Conservation (phyloP, 2,888 invertebrate genomes). For the Peribatodes rhomboidaria region DNA sequence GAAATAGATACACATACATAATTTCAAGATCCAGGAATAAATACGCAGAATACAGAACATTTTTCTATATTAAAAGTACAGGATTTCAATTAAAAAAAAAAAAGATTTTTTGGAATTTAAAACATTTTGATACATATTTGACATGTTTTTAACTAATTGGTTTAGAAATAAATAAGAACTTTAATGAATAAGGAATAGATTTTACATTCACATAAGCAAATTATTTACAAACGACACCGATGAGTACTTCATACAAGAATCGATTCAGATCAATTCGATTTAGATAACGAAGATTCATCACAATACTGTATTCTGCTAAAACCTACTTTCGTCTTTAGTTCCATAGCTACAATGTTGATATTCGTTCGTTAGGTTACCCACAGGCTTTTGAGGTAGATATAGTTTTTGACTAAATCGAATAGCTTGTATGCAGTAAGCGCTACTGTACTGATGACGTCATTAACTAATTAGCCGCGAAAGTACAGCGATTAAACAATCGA, state of each 20-base stretch:
- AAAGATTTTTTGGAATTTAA: conserved; percentile 22
- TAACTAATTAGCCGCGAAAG: no score
- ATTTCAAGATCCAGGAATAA: conserved; percentile 58
- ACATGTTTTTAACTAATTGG: not conserved
- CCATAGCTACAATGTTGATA: not conserved
- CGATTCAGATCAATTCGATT: no score
- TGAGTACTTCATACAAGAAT: not conserved
- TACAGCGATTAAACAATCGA: no score
- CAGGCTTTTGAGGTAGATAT: not conserved
- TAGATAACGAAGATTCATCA: not conserved
- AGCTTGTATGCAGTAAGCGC: not conserved
- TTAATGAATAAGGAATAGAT: no score
- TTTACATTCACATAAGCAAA: no score
- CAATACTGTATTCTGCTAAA: not conserved
- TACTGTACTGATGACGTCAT: not conserved
- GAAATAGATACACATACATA: conserved; percentile 66
- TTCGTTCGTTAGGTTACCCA: not conserved
- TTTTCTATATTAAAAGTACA: conserved; percentile 54
- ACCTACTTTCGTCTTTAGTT: not conserved
- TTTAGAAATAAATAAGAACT: not conserved
- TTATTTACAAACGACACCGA: conserved; percentile 23
- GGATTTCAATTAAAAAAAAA: conserved; percentile 36
- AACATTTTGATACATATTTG: conserved; percentile 47
- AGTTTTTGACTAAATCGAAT: not conserved
- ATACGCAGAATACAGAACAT: conserved; percentile 54